Evolutionary conservation across 2,888 invertebrate genomes (phyloP).

Genomic region (Rhagophthalmus giganteus): DNA sequence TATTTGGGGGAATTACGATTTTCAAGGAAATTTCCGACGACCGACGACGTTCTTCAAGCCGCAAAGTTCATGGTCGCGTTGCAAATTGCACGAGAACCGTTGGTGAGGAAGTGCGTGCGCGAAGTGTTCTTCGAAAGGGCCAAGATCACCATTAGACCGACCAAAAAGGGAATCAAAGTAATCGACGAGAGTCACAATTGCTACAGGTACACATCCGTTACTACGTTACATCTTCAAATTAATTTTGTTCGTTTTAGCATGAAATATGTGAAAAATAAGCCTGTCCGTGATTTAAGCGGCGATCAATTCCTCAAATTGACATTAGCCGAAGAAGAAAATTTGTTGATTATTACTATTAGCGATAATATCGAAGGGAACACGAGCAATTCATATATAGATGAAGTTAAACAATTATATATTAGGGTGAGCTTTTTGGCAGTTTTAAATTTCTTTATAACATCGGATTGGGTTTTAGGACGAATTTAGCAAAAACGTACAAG

Average conservation of each 20-base stretch:
- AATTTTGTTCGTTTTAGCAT: conserved; percentile 56
- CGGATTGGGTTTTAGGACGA: conserved; percentile 73
- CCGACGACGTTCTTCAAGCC: conserved; percentile 85
- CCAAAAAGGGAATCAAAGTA: conserved; percentile 88
- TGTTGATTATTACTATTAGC: conserved; percentile 72
- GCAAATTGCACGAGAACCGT: conserved; percentile 89
- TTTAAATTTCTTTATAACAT: background rate
- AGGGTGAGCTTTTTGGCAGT: conserved; percentile 58
- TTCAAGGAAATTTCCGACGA: conserved; percentile 65
- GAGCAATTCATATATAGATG: conserved; percentile 78
- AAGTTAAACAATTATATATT: conserved; percentile 83
- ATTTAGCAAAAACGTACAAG: conserved; percentile 89
- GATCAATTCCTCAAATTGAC: conserved; percentile 87
- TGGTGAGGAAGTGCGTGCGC: conserved; percentile 81
- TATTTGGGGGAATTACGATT: too few species aligned
- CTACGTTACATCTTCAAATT: background rate
- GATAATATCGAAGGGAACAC: conserved; percentile 81
- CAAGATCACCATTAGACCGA: conserved; percentile 78
- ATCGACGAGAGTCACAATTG: conserved; percentile 94
- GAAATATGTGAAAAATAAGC: conserved; percentile 92
- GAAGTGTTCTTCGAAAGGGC: conserved; percentile 89
- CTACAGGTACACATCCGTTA: conserved; percentile 58
- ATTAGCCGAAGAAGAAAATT: conserved; percentile 80
- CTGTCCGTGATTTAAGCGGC: conserved; percentile 82
- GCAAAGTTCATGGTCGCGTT: conserved; percentile 93